Base-by-base conservation (phyloP, 1,140 invertebrate species). In the Metaphire vulgaris region DNA sequence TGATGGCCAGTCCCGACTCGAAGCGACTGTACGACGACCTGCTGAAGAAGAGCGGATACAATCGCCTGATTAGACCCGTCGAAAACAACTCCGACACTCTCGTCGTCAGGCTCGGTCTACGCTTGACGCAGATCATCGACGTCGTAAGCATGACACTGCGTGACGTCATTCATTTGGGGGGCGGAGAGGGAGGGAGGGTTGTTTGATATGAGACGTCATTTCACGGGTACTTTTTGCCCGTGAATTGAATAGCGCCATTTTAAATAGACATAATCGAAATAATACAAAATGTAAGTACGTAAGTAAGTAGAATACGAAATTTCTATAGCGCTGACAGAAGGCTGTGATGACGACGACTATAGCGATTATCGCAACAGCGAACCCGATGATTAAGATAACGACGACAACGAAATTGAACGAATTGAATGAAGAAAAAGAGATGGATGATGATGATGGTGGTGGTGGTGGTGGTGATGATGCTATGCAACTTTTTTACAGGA, bases 61-160 rank as follows among this genome's bases (percentile, higher is more conserved):
- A 99, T 88, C 91, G 95, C 79, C 89, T 97, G 34, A 96, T 97
- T 76, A 88, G 96, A 81, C 96, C 96, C 0, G 94, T 98, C 2
- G 91, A 91, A 79, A 86, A 96, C 85, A 96, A 95, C 84, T 94
- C 92, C 1, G 93, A 97, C 83, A 94, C 92, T n/a, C 91, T 97
- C 15, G 88, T 95, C 30, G 95, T 98, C 66, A 95, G 95, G 85
- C 88, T 98, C 33, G 95, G 95, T 28, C 88, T 98, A 30, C 88
- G 95, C 69, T 88, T 98, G 70, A 96, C 95, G 0, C 96, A 98
- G 85, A 91, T 98, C 76, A 97, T 98, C 83, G 96, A 98, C 88
- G 94, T 99, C 88, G 96, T 99, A 88, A 96, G 94, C 41, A 56
- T 21, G 6, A 12, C 41, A 6, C 41, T n/a, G n/a, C n/a, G n/a